Evolutionary conservation across 37 sponge, comb jelly and placozoan species (phyloP).

Genomic region (Theonella swinhoei): DNA sequence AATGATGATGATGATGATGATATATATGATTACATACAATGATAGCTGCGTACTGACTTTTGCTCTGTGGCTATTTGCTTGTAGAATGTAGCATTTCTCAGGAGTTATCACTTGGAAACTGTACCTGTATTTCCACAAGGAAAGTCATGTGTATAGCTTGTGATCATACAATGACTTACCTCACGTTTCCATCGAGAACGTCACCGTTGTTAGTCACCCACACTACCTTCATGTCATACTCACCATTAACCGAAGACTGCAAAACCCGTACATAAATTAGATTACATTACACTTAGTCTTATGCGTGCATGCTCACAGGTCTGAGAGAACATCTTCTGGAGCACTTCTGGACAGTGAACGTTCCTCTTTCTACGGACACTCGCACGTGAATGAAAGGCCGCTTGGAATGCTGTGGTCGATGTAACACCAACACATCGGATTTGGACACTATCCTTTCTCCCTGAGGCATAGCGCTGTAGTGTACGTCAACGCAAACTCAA

Average conservation of each 20-base stretch:
- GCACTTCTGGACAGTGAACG: neutral
- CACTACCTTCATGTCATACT: slow-evolving; percentile 38
- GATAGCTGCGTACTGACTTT: slow-evolving; percentile 10
- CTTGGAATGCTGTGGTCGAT: neutral
- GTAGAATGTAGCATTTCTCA: slow-evolving; percentile 43
- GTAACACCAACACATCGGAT: slow-evolving; percentile 26
- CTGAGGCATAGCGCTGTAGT: neutral
- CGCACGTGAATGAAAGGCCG: slow-evolving; percentile 8
- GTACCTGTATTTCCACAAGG: slow-evolving; percentile 19
- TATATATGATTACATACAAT: neutral
- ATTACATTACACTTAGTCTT: neutral
- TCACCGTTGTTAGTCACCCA: slow-evolving; percentile 38
- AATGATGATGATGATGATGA: neutral
- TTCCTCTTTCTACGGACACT: slow-evolving; percentile 32
- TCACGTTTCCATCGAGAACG: slow-evolving; percentile 23
- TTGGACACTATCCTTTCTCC: slow-evolving; percentile 9
- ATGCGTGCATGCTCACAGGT: neutral
- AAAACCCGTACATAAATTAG: neutral
- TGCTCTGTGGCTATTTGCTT: slow-evolving; percentile 31
- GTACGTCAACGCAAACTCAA: too few relatives aligned
- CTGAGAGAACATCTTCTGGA: neutral
- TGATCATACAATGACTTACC: slow-evolving; percentile 4
- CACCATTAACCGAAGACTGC: slow-evolving; percentile 3
- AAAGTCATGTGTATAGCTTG: too few relatives aligned
- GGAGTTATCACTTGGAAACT: slow-evolving; percentile 42